A percentile compares a stretch with the other conserved stretches of the same genome.
These are phyloP conservation scores for Cydia strobilella DNA, from an alignment of 1,140 invertebrate genomes.

Conservation along the genomic window DNA sequence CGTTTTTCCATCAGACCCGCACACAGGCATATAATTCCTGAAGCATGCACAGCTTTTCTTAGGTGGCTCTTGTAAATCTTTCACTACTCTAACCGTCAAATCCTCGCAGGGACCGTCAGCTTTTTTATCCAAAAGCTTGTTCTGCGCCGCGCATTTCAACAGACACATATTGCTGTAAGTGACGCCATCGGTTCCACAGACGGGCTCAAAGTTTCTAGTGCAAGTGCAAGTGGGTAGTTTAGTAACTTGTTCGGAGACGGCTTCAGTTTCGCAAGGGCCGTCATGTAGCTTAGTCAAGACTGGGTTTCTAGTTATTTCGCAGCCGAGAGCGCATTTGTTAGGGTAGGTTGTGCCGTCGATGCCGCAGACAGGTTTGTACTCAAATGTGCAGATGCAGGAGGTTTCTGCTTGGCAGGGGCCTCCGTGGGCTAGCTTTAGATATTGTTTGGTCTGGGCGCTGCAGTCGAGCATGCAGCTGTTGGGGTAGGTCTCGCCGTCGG, in stretches of 20 bases:
- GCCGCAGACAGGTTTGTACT: slow-evolving; percentile 53
- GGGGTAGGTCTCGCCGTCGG: slow-evolving; percentile 72
- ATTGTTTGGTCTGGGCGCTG: slow-evolving; percentile 32
- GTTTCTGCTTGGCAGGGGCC: slow-evolving; percentile 29
- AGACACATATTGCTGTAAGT: slow-evolving; percentile 33
- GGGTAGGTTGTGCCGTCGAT: slow-evolving; percentile 45
- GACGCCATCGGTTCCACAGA: slow-evolving; percentile 22
- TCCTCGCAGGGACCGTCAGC: neutral
- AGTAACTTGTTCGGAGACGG: neutral
- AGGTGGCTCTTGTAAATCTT: neutral
- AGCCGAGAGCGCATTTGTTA: slow-evolving; percentile 38
- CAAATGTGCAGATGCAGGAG: slow-evolving; percentile 43
- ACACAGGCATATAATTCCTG: slow-evolving; percentile 1
- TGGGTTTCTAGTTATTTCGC: neutral
- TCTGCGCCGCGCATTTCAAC: slow-evolving; percentile 19
- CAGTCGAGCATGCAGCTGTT: slow-evolving; percentile 79
- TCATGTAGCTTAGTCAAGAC: neutral
- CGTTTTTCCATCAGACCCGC: slow-evolving; percentile 18
- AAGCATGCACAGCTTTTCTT: neutral
- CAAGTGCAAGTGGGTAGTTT: slow-evolving; percentile 1
- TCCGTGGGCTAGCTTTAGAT: slow-evolving; percentile 1
- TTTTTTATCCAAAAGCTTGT: neutral
- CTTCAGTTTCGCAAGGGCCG: slow-evolving; percentile 34
- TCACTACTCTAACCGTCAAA: neutral
- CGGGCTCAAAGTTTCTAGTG: neutral